Conservation (phyloP, 2,888 invertebrate genomes). For the Diarsia mendica region DNA sequence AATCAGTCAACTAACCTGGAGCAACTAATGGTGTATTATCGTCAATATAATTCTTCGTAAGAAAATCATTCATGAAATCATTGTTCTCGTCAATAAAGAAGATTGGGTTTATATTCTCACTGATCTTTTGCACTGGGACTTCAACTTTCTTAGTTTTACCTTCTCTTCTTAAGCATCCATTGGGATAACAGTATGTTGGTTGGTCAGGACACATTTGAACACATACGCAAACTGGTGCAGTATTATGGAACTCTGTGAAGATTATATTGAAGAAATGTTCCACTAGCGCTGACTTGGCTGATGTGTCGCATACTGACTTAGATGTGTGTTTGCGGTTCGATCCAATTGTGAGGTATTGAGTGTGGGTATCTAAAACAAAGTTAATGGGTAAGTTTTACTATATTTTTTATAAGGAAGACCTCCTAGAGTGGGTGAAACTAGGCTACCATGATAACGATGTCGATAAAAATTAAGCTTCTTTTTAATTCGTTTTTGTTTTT, state of each 20-base stretch:
- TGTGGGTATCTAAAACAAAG: constrained; percentile 68
- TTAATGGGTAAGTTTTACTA: neutral
- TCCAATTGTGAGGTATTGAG: constrained; percentile 65
- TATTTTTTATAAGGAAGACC: neutral
- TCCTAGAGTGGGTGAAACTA: neutral
- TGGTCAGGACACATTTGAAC: constrained; percentile 83
- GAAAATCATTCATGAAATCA: constrained; percentile 70
- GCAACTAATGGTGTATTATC: constrained; percentile 53
- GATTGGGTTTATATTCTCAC: constrained; percentile 68
- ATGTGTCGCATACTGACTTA: constrained; percentile 68
- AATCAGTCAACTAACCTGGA: constrained; percentile 45
- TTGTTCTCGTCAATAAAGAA: constrained; percentile 74
- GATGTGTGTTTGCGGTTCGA: constrained; percentile 40
- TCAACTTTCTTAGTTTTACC: constrained; percentile 64
- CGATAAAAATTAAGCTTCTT: neutral
- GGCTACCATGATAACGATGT: neutral
- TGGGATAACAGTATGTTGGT: constrained; percentile 85
- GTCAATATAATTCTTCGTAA: constrained; percentile 66
- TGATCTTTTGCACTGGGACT: constrained; percentile 55
- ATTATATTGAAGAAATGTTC: constrained; percentile 84
- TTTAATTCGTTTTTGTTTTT: neutral
- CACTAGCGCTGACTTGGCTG: constrained; percentile 70
- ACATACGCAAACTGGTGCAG: constrained; percentile 82
- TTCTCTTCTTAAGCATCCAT: constrained; percentile 77
- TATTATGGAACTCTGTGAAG: constrained; percentile 80